These are phyloP conservation scores for Heliconius himera DNA, from an alignment of 1,140 invertebrate genomes.

Conservation along the genomic window DNA sequence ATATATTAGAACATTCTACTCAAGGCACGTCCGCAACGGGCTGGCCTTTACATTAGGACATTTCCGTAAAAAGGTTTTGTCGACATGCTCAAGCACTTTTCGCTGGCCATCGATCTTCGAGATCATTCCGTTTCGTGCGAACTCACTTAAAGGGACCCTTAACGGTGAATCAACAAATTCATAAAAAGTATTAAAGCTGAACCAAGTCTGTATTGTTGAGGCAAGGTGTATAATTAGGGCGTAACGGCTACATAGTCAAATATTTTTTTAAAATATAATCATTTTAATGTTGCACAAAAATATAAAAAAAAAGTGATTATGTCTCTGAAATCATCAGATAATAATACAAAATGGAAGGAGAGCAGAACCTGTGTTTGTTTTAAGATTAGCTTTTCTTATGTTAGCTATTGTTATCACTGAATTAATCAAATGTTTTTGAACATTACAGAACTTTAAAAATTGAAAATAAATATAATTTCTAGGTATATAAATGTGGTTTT, in stretches of 20 bases:
- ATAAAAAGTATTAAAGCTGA: neutral
- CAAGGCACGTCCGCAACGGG: conserved; percentile 17
- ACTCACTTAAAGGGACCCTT: conserved; percentile 26
- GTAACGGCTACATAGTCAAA: neutral
- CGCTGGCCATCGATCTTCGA: conserved; percentile 40
- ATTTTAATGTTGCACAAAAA: too few species aligned
- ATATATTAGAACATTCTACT: neutral
- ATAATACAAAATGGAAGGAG: too few species aligned
- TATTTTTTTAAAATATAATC: too few species aligned
- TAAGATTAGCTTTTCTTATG: too few species aligned
- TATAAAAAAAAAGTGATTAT: too few species aligned
- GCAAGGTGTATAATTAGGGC: neutral
- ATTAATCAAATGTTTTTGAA: too few species aligned
- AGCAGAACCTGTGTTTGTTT: too few species aligned
- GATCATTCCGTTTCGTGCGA: conserved; percentile 40
- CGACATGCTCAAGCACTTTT: conserved; percentile 32
- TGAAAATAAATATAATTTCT: too few species aligned
- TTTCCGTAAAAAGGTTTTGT: conserved; percentile 36
- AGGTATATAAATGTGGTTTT: too few species aligned
- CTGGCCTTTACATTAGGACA: conserved; percentile 32
- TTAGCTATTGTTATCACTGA: too few species aligned
- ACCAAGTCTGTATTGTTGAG: neutral
- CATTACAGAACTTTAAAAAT: too few species aligned
- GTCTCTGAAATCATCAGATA: too few species aligned
- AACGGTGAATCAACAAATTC: conserved; percentile 37